These are phyloP conservation scores for Leucoraja erinaceus DNA, from an alignment of 2,113 vertebrate species.

Conservation along the genomic window DNA sequence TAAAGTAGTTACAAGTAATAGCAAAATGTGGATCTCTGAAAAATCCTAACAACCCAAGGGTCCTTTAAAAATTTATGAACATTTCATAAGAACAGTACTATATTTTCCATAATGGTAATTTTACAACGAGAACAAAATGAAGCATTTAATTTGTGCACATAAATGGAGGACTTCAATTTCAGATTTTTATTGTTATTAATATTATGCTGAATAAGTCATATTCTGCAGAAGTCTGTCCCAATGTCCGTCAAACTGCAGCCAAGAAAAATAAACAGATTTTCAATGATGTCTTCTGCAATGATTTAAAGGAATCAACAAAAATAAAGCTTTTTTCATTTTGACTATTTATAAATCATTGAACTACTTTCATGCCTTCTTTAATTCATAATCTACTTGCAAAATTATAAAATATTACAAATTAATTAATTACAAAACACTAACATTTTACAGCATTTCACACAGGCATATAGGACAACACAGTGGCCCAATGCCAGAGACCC, in stretches of 20 bases:
- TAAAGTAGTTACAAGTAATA: constrained; percentile 26
- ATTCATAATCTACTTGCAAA: constrained; percentile 1
- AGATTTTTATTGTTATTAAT: constrained; percentile 37
- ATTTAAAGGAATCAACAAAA: constrained; percentile 2
- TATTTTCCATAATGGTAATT: constrained; percentile 37
- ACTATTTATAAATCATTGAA: background rate
- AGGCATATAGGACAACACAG: no score
- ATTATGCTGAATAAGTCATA: constrained; percentile 30
- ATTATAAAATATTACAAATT: background rate
- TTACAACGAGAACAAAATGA: constrained; percentile 36
- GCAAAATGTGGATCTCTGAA: constrained; percentile 22
- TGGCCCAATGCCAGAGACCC: no score
- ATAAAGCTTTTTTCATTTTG: background rate
- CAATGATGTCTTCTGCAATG: background rate
- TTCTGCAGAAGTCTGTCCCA: background rate
- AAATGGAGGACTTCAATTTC: constrained; percentile 26
- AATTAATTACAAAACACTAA: background rate
- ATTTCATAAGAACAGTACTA: constrained; percentile 37
- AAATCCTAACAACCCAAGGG: constrained; percentile 37
- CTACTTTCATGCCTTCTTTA: background rate
- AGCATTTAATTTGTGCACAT: constrained; percentile 34
- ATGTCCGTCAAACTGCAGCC: background rate
- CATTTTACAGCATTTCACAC: background rate
- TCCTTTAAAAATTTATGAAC: constrained; percentile 38
- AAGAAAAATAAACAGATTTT: constrained; percentile 18